These are phyloP conservation scores for Megathymus violae DNA, from an alignment of 1,140 invertebrate genomes.

Conservation along the genomic window DNA sequence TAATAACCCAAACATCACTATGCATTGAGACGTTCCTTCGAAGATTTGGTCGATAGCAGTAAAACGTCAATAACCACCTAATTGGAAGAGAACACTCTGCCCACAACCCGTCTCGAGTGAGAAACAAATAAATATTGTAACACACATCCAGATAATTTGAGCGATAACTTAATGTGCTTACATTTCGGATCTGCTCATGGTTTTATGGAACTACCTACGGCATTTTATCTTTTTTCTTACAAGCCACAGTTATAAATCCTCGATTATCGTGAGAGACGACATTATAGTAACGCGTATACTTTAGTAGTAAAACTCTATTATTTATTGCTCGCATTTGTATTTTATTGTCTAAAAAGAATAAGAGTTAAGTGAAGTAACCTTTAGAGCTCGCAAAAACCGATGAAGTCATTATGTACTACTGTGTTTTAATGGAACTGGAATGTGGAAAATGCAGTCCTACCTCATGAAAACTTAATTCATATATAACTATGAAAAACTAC, in stretches of 20 bases:
- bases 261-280: slow-evolving; percentile 44
- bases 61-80: slow-evolving; percentile 83
- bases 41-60: slow-evolving; percentile 79
- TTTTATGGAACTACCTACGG: slow-evolving; percentile 79
- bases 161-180: slow-evolving; percentile 82
- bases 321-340: slow-evolving; percentile 29
- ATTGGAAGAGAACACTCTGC: slow-evolving; percentile 80
- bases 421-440: neutral
- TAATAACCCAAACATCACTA: slow-evolving; percentile 45
- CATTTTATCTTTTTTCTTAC: slow-evolving; percentile 48
- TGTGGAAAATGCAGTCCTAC: too few relatives aligned
- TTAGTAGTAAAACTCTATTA: slow-evolving; percentile 34
- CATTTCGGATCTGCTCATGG: slow-evolving; percentile 81
- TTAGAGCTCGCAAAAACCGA: neutral
- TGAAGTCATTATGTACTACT: neutral
- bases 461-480: too few relatives aligned
- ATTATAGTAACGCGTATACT: slow-evolving; percentile 31
- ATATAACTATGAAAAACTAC: too few relatives aligned
- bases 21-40: slow-evolving; percentile 59
- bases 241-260: slow-evolving; percentile 43
- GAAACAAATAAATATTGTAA: slow-evolving; percentile 83
- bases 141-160: slow-evolving; percentile 78
- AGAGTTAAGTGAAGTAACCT: slow-evolving; percentile 23
- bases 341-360: slow-evolving; percentile 24
- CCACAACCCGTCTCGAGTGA: slow-evolving; percentile 68